Evolutionary conservation across 1,140 invertebrate species (phyloP), one percentile per base, ranked within the genome.

Genomic region (Trinorchestia longiramus): DNA sequence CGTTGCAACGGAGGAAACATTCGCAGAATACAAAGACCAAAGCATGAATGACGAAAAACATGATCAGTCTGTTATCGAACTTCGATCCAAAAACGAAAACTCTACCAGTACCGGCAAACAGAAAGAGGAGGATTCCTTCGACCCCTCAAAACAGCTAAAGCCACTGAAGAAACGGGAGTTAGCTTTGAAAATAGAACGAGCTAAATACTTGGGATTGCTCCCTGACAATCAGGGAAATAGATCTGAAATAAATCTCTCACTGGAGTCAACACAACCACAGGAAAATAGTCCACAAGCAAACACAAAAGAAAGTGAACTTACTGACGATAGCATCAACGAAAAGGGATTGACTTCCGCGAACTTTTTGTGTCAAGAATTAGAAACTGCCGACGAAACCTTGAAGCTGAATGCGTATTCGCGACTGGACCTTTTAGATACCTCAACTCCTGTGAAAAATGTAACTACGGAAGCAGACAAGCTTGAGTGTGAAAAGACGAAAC

Each of bases 151-250:
- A 15, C 88, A 43, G 43, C 8, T 44, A 11, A 94, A 94, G n/a
- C 92, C 92, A 17, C 43, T 94, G 92, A 94, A 94, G 44, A 94
- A 47, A 94, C 43, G 92, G 0, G 92, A 94, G 44, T 19, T 94
- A 44, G 92, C 92, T 4, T n/a, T 94, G 19, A 94, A 94, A 47
- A 94, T 43, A 43, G 92, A 94, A 47, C 45, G 40, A 45, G 92
- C 92, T 6, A 94, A 94, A 40, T 94, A 91, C 88, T 42, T 43
- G 41, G 88, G 92, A 47, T 77, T 28, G 1, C 36, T 28, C 36
- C 36, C 62, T 11, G 36, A 19, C 28, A 28, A 77, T 36, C 15
- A 77, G 11, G 15, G 3, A 77, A 23, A 77, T 28, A 28, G 1
- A 19, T 77, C 62, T 1, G 28, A 77, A 77, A 23, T 28, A 11